phyloP scores from a whole-genome alignment of 2,113 vertebrate species.

The Charadrius vociferus region DNA sequence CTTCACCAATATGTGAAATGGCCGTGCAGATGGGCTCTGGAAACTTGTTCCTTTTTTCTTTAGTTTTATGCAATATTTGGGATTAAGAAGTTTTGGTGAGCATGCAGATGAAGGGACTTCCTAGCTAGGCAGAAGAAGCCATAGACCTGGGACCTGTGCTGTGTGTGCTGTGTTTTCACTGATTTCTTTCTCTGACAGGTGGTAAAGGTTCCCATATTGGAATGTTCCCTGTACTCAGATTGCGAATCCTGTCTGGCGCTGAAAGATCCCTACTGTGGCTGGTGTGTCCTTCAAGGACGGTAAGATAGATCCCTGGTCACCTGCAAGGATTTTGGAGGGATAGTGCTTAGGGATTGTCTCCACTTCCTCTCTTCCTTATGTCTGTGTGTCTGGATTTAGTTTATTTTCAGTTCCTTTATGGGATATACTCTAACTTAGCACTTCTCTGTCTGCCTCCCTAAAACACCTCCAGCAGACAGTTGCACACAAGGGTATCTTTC shows the following conservation, averaged over 20 bases:
- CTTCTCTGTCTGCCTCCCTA: not conserved
- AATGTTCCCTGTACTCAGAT: constrained; percentile 86
- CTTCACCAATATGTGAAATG: not conserved
- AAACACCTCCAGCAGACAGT: not conserved
- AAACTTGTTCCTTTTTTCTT: not conserved
- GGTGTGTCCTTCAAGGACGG: constrained; percentile 96
- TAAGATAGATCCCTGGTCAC: constrained; percentile 71
- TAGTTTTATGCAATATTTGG: not conserved
- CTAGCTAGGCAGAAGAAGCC: not conserved
- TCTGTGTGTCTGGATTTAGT: not conserved
- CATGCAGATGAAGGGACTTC: not conserved
- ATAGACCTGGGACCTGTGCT: not conserved
- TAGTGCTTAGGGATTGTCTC: not conserved
- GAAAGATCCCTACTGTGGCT: constrained; percentile 95
- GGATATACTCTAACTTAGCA: not conserved
- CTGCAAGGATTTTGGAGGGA: not conserved
- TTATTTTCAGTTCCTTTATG: not conserved
- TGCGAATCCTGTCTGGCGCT: constrained; percentile 88
- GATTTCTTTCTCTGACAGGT: constrained; percentile 76
- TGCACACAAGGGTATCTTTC: not conserved
- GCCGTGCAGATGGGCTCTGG: not conserved
- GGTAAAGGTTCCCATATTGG: constrained; percentile 89
- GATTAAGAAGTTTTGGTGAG: not conserved
- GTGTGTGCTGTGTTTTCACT: not conserved
- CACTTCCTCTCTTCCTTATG: not conserved